Conservation (phyloP, 2,113 vertebrate species). For the Plecotus auritus region DNA sequence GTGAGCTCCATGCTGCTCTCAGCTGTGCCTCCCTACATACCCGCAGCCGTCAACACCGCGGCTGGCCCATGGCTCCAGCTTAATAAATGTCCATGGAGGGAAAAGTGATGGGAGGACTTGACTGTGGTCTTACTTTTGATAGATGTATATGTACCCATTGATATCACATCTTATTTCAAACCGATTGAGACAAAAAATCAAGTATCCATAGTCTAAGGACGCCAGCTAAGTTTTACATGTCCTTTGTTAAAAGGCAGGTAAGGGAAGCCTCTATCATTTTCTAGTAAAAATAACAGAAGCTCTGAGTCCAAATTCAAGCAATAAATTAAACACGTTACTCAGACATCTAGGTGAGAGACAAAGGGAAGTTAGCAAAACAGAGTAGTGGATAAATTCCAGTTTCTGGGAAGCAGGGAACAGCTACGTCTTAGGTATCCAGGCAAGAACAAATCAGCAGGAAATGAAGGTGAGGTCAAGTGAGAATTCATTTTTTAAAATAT, state of each 20-base stretch:
- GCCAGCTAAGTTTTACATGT: background rate
- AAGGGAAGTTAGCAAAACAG: background rate
- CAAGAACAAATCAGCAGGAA: background rate
- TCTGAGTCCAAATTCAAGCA: background rate
- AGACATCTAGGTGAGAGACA: background rate
- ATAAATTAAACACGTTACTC: background rate
- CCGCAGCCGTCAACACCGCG: accelerated
- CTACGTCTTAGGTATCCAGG: background rate
- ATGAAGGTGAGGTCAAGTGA: background rate
- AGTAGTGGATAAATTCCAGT: background rate
- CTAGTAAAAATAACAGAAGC: background rate
- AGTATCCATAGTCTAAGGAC: background rate
- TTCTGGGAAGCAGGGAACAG: background rate
- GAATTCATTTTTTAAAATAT: background rate
- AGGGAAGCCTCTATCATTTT: background rate
- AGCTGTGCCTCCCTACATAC: background rate
- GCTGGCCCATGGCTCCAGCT: background rate
- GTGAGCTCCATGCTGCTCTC: background rate
- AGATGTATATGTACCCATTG: background rate
- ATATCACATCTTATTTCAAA: background rate
- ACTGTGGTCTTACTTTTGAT: background rate
- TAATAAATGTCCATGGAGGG: background rate
- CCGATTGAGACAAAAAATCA: background rate
- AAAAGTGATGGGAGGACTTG: background rate
- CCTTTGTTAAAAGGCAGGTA: background rate